phyloP scores from a whole-genome alignment of 2,888 invertebrate genomes.

The Psylliodes chrysocephalus region DNA sequence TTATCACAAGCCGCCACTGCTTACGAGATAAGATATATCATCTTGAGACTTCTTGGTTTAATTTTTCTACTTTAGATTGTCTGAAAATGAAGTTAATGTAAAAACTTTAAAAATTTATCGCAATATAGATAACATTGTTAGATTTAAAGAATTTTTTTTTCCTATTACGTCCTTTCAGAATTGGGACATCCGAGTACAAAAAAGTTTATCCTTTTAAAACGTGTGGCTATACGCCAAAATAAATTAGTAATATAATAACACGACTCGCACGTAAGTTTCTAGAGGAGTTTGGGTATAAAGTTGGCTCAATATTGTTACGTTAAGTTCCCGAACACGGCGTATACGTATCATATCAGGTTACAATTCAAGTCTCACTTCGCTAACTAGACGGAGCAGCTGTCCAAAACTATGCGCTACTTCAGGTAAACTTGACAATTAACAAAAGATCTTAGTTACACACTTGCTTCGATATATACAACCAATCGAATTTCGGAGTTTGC shows the following conservation, averaged over 20 bases:
- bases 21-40: no score
- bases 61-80: no score
- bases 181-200: no score
- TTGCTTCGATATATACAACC: constrained; percentile 10
- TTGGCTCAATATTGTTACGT: constrained; percentile 8
- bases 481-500: constrained; percentile 25
- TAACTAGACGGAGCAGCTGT: constrained; percentile 34
- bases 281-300: constrained; percentile 11
- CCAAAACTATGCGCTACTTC: constrained; percentile 30
- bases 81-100: no score
- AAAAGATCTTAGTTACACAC: constrained; percentile 15
- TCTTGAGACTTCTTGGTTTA: no score
- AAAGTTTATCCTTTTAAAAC: no score
- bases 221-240: background rate
- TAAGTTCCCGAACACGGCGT: background rate
- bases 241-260: constrained; percentile 7
- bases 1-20: no score
- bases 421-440: constrained; percentile 31
- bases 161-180: no score
- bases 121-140: no score
- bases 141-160: no score
- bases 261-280: background rate
- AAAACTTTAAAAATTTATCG: no score
- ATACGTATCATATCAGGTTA: constrained; percentile 22
- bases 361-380: constrained; percentile 25